Base-by-base conservation (phyloP, 2,113 vertebrate genomes). In the Gobio gobio region DNA sequence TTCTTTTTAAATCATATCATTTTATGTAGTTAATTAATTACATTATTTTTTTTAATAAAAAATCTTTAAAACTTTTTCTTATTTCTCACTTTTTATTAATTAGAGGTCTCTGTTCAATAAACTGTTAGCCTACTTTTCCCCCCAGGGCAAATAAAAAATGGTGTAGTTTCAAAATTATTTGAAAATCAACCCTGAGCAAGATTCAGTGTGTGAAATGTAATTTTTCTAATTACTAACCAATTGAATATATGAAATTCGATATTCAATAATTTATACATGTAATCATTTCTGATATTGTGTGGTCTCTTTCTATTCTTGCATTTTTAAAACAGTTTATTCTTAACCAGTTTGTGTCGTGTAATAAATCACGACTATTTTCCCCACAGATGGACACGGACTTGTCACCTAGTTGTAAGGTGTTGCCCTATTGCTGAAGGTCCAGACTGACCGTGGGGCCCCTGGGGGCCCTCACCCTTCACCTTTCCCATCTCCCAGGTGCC, bases 401-500 rank as follows among this genome's bases (percentile, higher is more conserved):
- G 43, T 22, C 16, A 63, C 18, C 10, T 12, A 29, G 29, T 29
- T 51, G 24, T 54, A 80, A 47, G 22, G 14, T 63, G 22, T 47
- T 26, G 36, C 22, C 36, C 13, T 22, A 10, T 79, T 45, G 56
- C 58, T 79, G 40, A 79, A 63, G 33, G 36, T 64, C 40, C 59
- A 64, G 59, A 12, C 63, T 81, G 45, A 81, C 61, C 7, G 8
- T 26, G 18, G 61, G 26, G 24, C n/a, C 58, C 82, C 74, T 20
- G 47, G 22, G 47, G 80, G 70, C 29, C 26, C 12, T 78, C 45
- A 43, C 49, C 51, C 76, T 68, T 78, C 86, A 90, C 78, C 77
- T 86, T 58, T 82, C 68, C 40, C 59, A 49, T 45, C 59, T 78
- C 70, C 40, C 78, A 72, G 83, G 78, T 81, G 79, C 79, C 84